Evolutionary conservation across 1,140 invertebrate genomes (phyloP), one percentile per base, ranked within the genome.

Genomic region (Drosophila ficusphila): DNA sequence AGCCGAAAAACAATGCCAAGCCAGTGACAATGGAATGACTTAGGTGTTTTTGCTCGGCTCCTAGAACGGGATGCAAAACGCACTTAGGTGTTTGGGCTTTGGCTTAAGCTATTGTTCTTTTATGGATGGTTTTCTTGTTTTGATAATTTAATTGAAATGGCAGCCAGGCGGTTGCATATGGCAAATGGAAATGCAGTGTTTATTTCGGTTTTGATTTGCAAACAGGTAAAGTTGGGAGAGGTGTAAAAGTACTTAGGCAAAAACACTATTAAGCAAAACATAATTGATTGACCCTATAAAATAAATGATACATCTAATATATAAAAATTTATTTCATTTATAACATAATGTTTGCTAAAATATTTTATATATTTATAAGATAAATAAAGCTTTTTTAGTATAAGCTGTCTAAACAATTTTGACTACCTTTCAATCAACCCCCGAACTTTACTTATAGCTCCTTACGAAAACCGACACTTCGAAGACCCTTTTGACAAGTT

Each of bases 141-240:
- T 88, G 82, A 88, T 88, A 88, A 88, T 88, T 88, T 88, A 88
- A 88, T 88, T 88, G 82, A 88, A 81, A 75, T 81, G 77, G 54
- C 72, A 67, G 61, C 52, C 44, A 29, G 23, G 48, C 60, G 57
- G 27, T n/a, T 31, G 31, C 48, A 68, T 23, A 34, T 44, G 38
- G 19, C 29, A 72, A 73, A 73, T 73, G 70, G 68, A 72, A 74
- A 53, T 64, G 65, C 79, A 61, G 60, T 81, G 78, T 76, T 82
- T 77, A 76, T 64, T 72, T 71, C 39, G 38, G 23, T 53, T 57
- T 46, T 47, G 79, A 62, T 71, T 75, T 67, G 44, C 33, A 36
- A 25, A 41, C 23, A 38, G 4, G 25, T 14, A 18, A n/a, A 18
- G 6, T 14, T 14, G 9, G 19, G 44, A 25, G 46, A 16, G 53